These are phyloP conservation scores for Neolamprologus tretocephalus DNA, from an alignment of 2,113 vertebrate species.

Conservation along the genomic window DNA sequence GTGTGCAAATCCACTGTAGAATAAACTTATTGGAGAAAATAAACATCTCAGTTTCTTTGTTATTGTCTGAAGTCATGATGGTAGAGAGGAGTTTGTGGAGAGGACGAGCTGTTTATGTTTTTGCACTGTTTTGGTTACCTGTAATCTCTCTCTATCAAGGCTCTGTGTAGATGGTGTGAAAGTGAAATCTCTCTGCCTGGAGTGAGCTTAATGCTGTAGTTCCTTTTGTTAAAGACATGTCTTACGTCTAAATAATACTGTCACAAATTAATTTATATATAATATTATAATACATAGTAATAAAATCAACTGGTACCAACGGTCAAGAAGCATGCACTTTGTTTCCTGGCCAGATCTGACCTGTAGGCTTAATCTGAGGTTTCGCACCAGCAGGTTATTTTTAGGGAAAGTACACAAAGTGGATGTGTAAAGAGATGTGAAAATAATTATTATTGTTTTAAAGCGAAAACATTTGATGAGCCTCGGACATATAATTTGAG, in stretches of 20 bases:
- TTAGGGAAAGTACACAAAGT: not conserved
- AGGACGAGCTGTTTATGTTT: not conserved
- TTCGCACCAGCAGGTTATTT: not conserved
- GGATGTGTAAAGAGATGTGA: not conserved
- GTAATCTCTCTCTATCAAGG: not conserved
- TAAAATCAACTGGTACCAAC: not conserved
- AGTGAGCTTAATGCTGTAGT: not conserved
- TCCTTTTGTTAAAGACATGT: not conserved
- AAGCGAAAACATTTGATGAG: not conserved
- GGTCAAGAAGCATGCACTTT: not conserved
- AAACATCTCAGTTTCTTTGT: not conserved
- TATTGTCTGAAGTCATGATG: not conserved
- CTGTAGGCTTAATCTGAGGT: not conserved
- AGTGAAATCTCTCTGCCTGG: not conserved
- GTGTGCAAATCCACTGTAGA: not conserved
- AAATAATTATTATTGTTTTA: not conserved
- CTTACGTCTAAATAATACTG: not conserved
- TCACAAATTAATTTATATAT: not conserved
- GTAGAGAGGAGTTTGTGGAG: not conserved
- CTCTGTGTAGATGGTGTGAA: not conserved
- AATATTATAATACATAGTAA: not conserved
- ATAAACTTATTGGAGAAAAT: not conserved
- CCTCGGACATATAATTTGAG: not conserved
- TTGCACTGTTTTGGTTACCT: not conserved
- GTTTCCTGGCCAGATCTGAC: not conserved